Conservation (phyloP, 2,888 invertebrate species). For the Scotopteryx bipunctaria region DNA sequence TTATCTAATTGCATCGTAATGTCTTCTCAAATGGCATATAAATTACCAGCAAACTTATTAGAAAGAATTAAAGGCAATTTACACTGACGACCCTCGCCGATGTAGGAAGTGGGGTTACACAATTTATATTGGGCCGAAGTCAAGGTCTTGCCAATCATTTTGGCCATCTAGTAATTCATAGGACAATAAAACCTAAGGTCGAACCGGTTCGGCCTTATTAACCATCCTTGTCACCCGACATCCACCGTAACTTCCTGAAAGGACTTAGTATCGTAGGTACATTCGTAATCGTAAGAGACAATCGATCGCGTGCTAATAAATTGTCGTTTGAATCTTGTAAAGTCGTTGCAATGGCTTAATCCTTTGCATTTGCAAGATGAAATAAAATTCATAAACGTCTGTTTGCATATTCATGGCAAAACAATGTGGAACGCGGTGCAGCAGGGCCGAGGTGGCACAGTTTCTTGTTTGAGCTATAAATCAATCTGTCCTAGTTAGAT, state of each 20-base stretch:
- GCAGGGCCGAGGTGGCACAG: conserved; percentile 77
- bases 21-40: conserved; percentile 5
- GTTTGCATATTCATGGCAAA: conserved; percentile 74
- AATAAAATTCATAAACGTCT: conserved; percentile 41
- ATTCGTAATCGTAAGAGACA: conserved; percentile 11
- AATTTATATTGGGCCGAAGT: conserved; percentile 77
- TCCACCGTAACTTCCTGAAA: conserved; percentile 36
- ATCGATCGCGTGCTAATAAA: conserved; percentile 27
- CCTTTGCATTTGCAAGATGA: conserved; percentile 29
- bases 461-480: conserved; percentile 78
- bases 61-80: conserved; percentile 62
- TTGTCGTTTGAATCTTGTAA: conserved; percentile 5
- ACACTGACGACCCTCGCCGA: conserved; percentile 69
- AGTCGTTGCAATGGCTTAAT: conserved; percentile 18
- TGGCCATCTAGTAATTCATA: conserved; percentile 73
- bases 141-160: conserved; percentile 78
- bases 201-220: conserved; percentile 57
- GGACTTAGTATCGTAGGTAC: conserved; percentile 22
- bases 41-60: conserved; percentile 52
- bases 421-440: conserved; percentile 70
- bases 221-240: conserved; percentile 42
- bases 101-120: conserved; percentile 78
- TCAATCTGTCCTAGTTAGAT: conserved; percentile 78
- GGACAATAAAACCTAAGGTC: conserved; percentile 74
- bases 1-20: conserved; percentile 1